Conservation (phyloP, 2,797 vertebrate genomes). For the Cichlasoma orientale region DNA sequence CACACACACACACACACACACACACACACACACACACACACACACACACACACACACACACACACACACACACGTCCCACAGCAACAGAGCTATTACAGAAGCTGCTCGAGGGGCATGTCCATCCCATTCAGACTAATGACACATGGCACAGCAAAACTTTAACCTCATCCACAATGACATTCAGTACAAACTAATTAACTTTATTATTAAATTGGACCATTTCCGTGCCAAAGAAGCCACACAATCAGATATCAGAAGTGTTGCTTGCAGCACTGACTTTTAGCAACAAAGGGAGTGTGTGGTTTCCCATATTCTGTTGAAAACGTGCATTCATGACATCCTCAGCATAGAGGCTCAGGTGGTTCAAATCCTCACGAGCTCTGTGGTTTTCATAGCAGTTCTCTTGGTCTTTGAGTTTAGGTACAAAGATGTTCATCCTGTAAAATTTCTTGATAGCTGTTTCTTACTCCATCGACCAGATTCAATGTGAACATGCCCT, state of each 20-base stretch:
- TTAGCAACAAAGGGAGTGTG: background rate
- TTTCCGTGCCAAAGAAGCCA: background rate
- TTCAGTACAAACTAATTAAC: background rate
- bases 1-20: too few relatives aligned
- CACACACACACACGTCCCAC: slow-evolving; percentile 9
- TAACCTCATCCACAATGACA: slow-evolving; percentile 28
- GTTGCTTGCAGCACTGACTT: background rate
- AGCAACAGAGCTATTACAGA: slow-evolving; percentile 54
- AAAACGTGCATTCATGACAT: background rate
- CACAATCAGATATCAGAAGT: background rate
- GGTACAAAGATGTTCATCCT: background rate
- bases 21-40: too few relatives aligned
- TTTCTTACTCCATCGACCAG: too few relatives aligned
- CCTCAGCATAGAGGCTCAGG: background rate
- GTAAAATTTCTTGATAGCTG: too few relatives aligned
- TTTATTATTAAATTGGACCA: background rate
- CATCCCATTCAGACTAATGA: slow-evolving; percentile 16
- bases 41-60: slow-evolving; percentile 23
- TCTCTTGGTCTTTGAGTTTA: background rate
- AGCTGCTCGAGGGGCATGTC: slow-evolving; percentile 25
- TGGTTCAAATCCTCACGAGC: background rate
- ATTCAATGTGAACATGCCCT: too few relatives aligned
- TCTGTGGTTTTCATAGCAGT: background rate
- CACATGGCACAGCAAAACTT: slow-evolving; percentile 12
- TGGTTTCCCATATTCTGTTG: background rate